Evolutionary conservation across 1,140 invertebrate species (phyloP).

Genomic region (Phortica variegata): DNA sequence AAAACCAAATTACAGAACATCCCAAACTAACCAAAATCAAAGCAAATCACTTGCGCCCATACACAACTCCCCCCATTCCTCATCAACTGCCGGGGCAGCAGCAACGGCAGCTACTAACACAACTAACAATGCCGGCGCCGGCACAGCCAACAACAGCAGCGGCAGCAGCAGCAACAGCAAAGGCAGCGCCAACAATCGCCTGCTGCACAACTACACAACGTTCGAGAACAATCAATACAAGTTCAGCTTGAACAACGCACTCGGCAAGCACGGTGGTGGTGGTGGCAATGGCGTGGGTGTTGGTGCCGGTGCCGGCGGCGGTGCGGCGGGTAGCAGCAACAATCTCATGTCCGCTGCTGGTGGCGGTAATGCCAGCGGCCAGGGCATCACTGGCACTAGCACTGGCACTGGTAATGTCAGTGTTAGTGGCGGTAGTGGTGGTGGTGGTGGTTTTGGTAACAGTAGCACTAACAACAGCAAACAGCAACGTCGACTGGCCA

Average conservation of each 20-base stretch:
- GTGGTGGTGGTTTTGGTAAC: slow-evolving; percentile 29
- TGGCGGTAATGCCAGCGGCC: slow-evolving; percentile 18
- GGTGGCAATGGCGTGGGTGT: slow-evolving; percentile 7
- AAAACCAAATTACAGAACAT: slow-evolving; percentile 48
- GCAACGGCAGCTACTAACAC: slow-evolving; percentile 21
- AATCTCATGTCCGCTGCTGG: slow-evolving; percentile 29
- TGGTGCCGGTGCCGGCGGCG: slow-evolving; percentile 13
- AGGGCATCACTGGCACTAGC: slow-evolving; percentile 10
- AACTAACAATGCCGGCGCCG: not conserved
- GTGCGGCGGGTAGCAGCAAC: slow-evolving; percentile 33
- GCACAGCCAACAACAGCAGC: slow-evolving; percentile 11
- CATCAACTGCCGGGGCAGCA: too few species aligned
- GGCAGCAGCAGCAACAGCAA: slow-evolving; percentile 25
- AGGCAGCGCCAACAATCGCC: slow-evolving; percentile 33
- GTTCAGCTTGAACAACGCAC: slow-evolving; percentile 53
- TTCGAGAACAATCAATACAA: slow-evolving; percentile 57
- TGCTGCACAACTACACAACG: slow-evolving; percentile 52
- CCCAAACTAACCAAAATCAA: slow-evolving; percentile 37
- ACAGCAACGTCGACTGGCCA: slow-evolving; percentile 21
- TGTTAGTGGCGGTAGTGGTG: slow-evolving; percentile 20
- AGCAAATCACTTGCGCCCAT: slow-evolving; percentile 38
- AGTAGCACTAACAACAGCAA: slow-evolving; percentile 24
- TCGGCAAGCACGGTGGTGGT: slow-evolving; percentile 16
- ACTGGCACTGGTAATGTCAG: slow-evolving; percentile 12
- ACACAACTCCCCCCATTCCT: slow-evolving; percentile 22